Evolutionary conservation across 2,888 invertebrate genomes (phyloP), one percentile per base, ranked within the genome.

Genomic region (Tetramorium bicarinatum): DNA sequence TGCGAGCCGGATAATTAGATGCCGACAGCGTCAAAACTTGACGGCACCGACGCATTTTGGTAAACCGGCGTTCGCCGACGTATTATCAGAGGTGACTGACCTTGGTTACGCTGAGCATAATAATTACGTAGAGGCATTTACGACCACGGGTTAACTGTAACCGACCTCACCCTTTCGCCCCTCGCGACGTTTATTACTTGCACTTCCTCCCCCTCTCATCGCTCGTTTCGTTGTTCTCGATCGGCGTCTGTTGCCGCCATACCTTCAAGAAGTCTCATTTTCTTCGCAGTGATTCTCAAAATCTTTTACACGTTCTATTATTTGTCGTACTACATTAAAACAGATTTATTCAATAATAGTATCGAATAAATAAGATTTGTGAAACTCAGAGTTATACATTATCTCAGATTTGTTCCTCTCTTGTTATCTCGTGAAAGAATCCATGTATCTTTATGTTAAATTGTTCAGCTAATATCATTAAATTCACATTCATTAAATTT

Each of bases 51-150:
- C 52, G 67, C 52, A 67, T 67, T 77, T 41, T 52, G 66, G 67
- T 54, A 67, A 52, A 77, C 69, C 25, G 44, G n/a, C 29, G 44
- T n/a, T 44, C 44, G 59, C 59, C 74, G n/a, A 54, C 67, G 61
- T 79, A 74, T 56, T 79, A 52, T 72, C 44, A 25, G 52, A 66
- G 79, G 52, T 69, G 71, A 54, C 52, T 52, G 59, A 82, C 71
- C 82, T 86, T 86, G 71, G 38, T 85, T 67, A 74, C 64, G 47
- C 34, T 59, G 52, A 44, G 67, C 80, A 77, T 77, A 83, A 82
- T 84, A 76, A 88, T 87, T 85, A 85, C 69, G 54, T 25, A 38
- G 79, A 74, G 80, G 49, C 82, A 80, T 87, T 87, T 81, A 82
- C 82, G 85, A 84, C 54, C 75, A 38, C 54, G 72, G 59, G 59